Percentiles rank a stretch among this genome's conserved stretches.
These are phyloP conservation scores for Ectropis crepuscularia DNA, from an alignment of 2,888 invertebrate species.

Conservation along the genomic window DNA sequence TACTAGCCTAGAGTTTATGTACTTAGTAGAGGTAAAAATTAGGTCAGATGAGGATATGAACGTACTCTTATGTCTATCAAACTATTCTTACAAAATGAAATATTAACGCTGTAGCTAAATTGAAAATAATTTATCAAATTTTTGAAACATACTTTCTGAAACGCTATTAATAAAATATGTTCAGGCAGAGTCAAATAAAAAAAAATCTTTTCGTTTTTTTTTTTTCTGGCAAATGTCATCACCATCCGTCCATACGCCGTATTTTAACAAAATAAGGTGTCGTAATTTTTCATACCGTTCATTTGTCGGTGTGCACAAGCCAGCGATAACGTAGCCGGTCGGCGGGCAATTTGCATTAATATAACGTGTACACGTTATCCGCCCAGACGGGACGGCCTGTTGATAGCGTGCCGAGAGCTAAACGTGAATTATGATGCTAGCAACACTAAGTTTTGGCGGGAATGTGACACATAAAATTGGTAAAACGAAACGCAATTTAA, in stretches of 20 bases:
- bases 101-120: too few species aligned
- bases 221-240: slow-evolving; percentile 7
- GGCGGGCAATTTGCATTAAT: slow-evolving; percentile 68
- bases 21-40: too few species aligned
- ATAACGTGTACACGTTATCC: slow-evolving; percentile 59
- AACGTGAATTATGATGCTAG: slow-evolving; percentile 6
- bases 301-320: slow-evolving; percentile 56
- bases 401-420: slow-evolving; percentile 10
- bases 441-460: too few species aligned
- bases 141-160: too few species aligned
- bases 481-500: too few species aligned
- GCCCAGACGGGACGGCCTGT: slow-evolving; percentile 19
- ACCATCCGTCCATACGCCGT: neutral
- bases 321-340: slow-evolving; percentile 56
- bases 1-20: too few species aligned
- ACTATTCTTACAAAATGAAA: too few species aligned
- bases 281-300: slow-evolving; percentile 24
- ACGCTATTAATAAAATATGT: neutral
- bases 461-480: too few species aligned
- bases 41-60: too few species aligned
- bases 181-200: neutral
- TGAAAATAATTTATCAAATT: too few species aligned
- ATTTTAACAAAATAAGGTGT: slow-evolving; percentile 20
- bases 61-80: too few species aligned
- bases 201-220: slow-evolving; percentile 3